Evolutionary conservation across 2,797 vertebrate genomes (phyloP), one percentile per base, ranked within the genome.

Genomic region (Tarsius wallacei): DNA sequence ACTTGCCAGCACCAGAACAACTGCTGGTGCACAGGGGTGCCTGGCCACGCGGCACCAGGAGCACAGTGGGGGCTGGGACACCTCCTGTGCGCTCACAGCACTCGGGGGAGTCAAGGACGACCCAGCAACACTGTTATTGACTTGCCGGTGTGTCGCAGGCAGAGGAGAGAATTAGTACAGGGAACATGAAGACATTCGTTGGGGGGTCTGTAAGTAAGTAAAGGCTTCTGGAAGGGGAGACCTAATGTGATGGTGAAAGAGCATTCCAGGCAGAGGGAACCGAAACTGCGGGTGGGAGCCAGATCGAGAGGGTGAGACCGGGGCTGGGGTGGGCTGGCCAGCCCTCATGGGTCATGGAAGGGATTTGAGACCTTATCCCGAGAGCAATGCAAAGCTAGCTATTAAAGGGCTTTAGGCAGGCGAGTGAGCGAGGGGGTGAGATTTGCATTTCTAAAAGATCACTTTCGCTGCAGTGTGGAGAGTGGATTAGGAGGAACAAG

Each of bases 361-460:
- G 84, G 71, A 86, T 88, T 87, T 85, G 17, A 74, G 84, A 70
- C 63, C 74, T 97, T 78, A 91, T 78, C 77, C 93, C 0, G n/a
- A 81, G 47, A 86, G 73, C 68, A 76, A 81, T 33, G 26, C n/a
- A 68, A 66, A 93, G 90, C 86, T 89, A 89, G 82, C 89, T 91
- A 89, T 94, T 94, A 96, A 80, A 78, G 63, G 89, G 86, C 36
- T 70, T 95, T 97, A 92, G 91, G 87, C 51, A 4, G 80, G n/a
- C 0, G 0, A 73, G 49, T 49, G 91, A 87, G 61, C 0, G 17
- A 97, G 94, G 92, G 59, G 94, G 86, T 59, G 91, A 73, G 93
- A 94, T 98, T 93, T 96, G 93, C 95, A 97, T 97, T 97, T 97
- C 97, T 95, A 81, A 96, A 90, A 96, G 96, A 96, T 93, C 90